Evolutionary conservation across 1,140 invertebrate species (phyloP).

Genomic region (Diachasma alloeum): DNA sequence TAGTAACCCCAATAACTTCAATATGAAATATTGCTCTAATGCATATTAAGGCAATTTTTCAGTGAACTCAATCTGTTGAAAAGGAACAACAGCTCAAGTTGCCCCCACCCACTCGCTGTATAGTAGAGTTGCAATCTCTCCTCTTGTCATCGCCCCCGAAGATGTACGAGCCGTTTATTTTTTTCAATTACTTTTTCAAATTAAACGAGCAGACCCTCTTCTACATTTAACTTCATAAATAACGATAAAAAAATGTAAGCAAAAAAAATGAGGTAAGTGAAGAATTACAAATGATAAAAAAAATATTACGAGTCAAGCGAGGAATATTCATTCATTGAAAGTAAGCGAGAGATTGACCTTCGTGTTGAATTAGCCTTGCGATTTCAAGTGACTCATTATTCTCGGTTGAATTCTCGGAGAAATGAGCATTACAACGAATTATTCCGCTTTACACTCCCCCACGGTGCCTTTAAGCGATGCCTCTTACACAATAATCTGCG

Average conservation of each 20-base stretch:
- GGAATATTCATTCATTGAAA: constrained; percentile 12
- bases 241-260: not conserved
- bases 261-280: not conserved
- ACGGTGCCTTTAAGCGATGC: not conserved
- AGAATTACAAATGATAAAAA: not conserved
- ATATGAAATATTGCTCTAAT: not conserved
- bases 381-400: constrained; percentile 14
- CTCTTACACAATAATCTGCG: not conserved
- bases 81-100: not conserved
- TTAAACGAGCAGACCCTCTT: not conserved
- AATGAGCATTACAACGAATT: constrained; percentile 15
- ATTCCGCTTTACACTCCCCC: not conserved
- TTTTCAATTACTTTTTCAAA: constrained; percentile 6
- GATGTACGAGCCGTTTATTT: not conserved
- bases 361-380: constrained; percentile 13
- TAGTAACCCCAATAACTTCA: not conserved
- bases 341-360: constrained; percentile 13
- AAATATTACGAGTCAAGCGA: not conserved
- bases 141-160: not conserved
- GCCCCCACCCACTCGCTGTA: not conserved
- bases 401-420: not conserved
- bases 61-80: not conserved
- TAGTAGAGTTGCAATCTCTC: not conserved
- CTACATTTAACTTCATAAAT: not conserved
- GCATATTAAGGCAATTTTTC: not conserved